These are phyloP conservation scores for Momotus momota DNA, from an alignment of 2,797 vertebrate genomes.

Conservation along the genomic window DNA sequence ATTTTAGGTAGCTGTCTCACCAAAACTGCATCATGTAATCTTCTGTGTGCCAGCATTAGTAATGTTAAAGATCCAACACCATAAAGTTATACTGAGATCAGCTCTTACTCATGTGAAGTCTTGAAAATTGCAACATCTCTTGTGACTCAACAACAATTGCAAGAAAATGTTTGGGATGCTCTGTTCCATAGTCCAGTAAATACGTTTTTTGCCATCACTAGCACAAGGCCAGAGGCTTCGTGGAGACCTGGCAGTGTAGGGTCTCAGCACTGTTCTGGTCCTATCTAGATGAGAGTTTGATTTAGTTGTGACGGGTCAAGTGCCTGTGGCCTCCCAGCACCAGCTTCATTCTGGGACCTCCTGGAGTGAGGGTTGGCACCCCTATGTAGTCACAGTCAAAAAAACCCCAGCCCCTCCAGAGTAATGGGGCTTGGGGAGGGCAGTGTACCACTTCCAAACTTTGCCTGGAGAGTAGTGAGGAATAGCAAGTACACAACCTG, in stretches of 20 bases:
- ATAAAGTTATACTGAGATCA: background rate
- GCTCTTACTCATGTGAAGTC: background rate
- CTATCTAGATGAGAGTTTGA: fast-evolving
- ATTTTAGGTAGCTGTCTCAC: background rate
- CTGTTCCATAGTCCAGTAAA: background rate
- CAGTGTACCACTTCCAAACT: fast-evolving
- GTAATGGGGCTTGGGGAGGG: fast-evolving
- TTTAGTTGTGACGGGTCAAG: background rate
- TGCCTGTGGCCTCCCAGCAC: background rate
- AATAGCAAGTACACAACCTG: background rate
- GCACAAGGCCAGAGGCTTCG: background rate
- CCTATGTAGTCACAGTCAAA: fast-evolving
- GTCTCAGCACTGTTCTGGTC: fast-evolving
- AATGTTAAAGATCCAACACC: background rate
- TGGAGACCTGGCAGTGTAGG: fast-evolving
- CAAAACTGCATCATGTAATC: background rate
- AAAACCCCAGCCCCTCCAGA: background rate
- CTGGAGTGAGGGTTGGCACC: fast-evolving
- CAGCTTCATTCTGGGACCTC: background rate
- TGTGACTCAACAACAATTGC: background rate
- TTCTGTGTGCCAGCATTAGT: background rate
- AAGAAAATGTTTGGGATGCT: background rate
- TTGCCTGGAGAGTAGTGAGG: background rate
- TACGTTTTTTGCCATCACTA: fast-evolving
- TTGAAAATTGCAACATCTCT: background rate